Evolutionary conservation across 2,888 invertebrate genomes (phyloP).

Genomic region (Dioctria linearis): DNA sequence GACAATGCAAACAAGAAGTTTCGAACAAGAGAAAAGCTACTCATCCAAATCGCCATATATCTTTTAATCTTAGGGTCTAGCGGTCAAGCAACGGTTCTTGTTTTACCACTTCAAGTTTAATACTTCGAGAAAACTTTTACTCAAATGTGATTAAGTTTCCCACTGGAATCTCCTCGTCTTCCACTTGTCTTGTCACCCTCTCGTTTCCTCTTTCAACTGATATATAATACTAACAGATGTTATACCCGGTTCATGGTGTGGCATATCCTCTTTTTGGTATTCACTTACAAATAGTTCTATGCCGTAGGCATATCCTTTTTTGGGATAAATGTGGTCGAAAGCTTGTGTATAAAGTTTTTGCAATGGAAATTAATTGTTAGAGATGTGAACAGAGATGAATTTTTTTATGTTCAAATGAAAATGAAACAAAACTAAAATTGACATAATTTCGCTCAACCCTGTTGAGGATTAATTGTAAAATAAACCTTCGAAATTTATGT

Average conservation of each 20-base stretch:
- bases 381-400: not conserved
- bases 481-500: no score
- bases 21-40: slow-evolving; percentile 3
- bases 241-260: not conserved
- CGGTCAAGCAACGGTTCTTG: slow-evolving; percentile 8
- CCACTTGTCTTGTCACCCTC: not conserved
- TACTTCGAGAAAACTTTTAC: slow-evolving; percentile 14
- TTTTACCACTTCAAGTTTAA: slow-evolving; percentile 10
- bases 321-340: slow-evolving; percentile 1
- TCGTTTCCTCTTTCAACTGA: not conserved
- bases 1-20: slow-evolving; percentile 4
- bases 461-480: no score
- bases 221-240: slow-evolving; percentile 1
- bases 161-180: not conserved
- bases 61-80: not conserved
- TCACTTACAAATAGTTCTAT: slow-evolving; percentile 11
- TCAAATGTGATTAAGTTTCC: slow-evolving; percentile 13
- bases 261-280: not conserved
- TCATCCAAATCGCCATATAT: slow-evolving; percentile 4
- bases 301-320: not conserved
- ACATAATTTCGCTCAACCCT: no score
- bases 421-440: no score
- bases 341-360: not conserved
- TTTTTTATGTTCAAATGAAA: not conserved
- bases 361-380: slow-evolving; percentile 10